These are phyloP conservation scores for Zaprionus taronus DNA, from an alignment of 1,140 invertebrate species.

Conservation along the genomic window DNA sequence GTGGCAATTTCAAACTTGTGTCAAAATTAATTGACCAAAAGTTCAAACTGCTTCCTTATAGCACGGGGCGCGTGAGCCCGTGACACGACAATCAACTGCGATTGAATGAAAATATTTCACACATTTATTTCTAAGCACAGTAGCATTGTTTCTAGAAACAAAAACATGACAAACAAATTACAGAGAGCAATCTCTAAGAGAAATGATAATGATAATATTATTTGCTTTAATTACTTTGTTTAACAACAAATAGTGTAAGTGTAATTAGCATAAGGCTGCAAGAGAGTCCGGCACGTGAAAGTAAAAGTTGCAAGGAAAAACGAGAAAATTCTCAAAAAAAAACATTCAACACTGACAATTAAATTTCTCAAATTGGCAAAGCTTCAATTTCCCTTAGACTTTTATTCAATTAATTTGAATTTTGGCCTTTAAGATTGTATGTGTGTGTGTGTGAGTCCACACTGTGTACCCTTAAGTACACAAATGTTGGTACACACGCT, in stretches of 20 bases:
- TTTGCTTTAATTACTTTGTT: conserved; percentile 9
- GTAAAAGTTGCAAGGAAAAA: conserved; percentile 40
- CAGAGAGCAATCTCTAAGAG: no score
- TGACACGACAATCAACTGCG: neutral
- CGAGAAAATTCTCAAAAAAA: conserved; percentile 17
- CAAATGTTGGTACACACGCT: conserved; percentile 10
- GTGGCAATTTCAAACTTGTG: neutral
- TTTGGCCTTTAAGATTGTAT: conserved; percentile 12
- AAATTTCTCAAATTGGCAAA: conserved; percentile 39
- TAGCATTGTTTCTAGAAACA: neutral
- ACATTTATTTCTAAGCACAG: neutral
- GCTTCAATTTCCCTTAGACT: conserved; percentile 45
- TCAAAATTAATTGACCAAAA: neutral
- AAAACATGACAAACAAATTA: neutral
- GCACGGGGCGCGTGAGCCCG: neutral
- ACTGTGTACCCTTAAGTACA: conserved; percentile 7
- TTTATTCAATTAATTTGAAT: conserved; percentile 58
- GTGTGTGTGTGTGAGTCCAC: neutral
- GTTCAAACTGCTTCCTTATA: neutral
- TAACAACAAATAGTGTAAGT: conserved; percentile 33
- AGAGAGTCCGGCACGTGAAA: conserved; percentile 31
- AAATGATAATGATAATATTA: neutral
- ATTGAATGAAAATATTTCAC: neutral
- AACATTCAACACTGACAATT: conserved; percentile 29
- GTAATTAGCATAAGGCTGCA: conserved; percentile 16